Evolutionary conservation across 2,888 invertebrate genomes (phyloP).

Genomic region (Acrocera orbiculus): DNA sequence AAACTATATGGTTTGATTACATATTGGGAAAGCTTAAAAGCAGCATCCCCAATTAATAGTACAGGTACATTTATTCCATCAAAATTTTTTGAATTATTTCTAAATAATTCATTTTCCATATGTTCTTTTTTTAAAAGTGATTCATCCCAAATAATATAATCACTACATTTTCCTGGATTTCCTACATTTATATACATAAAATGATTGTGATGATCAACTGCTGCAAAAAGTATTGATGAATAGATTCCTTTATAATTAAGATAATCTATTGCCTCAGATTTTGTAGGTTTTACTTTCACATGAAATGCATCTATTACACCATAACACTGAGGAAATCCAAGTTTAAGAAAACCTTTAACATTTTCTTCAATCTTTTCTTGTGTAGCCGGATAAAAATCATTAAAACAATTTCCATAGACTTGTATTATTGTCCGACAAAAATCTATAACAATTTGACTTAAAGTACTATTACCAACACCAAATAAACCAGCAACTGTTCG

Average conservation of each 20-base stretch:
- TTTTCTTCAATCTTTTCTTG: conserved; percentile 2
- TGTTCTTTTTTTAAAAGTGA: background rate
- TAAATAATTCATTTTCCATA: background rate
- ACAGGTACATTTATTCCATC: background rate
- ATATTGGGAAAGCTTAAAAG: background rate
- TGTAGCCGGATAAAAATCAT: background rate
- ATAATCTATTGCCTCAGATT: conserved; percentile 4
- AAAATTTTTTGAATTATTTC: background rate
- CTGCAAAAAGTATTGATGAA: conserved; percentile 1
- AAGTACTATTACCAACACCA: background rate
- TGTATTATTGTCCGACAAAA: background rate
- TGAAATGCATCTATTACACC: conserved; percentile 7
- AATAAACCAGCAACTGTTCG: background rate
- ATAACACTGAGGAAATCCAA: conserved; percentile 5
- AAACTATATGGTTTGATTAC: background rate
- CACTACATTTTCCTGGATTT: conserved; percentile 4
- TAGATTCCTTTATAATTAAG: conserved; percentile 7
- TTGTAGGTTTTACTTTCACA: conserved; percentile 4
- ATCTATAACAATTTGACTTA: background rate
- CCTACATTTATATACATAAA: conserved; percentile 8
- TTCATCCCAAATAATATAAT: conserved; percentile 4
- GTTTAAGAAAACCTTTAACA: conserved; percentile 3
- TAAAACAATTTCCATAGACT: background rate
- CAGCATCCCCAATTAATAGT: background rate
- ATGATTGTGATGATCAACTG: conserved; percentile 4